Evolutionary conservation across 1,140 invertebrate species (phyloP), one percentile per base, ranked within the genome.

Genomic region (Littorina saxatilis): DNA sequence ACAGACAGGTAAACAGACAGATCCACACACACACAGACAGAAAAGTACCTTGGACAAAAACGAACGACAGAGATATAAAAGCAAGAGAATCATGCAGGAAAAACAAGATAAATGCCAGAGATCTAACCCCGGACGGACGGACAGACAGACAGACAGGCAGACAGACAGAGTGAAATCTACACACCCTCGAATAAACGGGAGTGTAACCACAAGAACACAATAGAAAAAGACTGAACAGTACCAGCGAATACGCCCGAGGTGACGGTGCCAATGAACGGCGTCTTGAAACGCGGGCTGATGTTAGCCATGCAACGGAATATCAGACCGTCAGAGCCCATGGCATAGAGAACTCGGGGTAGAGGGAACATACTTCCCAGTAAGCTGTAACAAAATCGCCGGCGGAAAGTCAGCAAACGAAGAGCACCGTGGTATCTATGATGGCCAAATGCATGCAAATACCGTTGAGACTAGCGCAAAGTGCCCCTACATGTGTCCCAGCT

Each of bases 361-460:
- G 97, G 96, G 92, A 98, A 98, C 96, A 98, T 96, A 5, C 96
- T 95, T 17, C 97, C 97, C 4, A 98, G 92, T 43, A 98, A 92
- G 92, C 96, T 97, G 43, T 94, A 95, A 88, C 75, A 11, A 52
- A 52, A 52, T 52, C 47, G n/a, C n/a, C n/a, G n/a, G n/a, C n/a
- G n/a, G n/a, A n/a, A n/a, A n/a, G n/a, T n/a, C n/a, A n/a, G n/a
- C n/a, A n/a, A n/a, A n/a, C n/a, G n/a, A n/a, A n/a, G n/a, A n/a
- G n/a, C n/a, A n/a, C n/a, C n/a, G n/a, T n/a, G 1, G 55, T 27
- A 20, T 7, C 9, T 20, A n/a, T 50, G 47, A 50, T 9, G 20
- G 47, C n/a, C n/a, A n/a, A n/a, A n/a, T n/a, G n/a, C n/a, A n/a
- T n/a, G n/a, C n/a, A n/a, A n/a, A n/a, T n/a, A n/a, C n/a, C n/a